These are phyloP conservation scores for Clinocottus analis DNA, from an alignment of 2,113 vertebrate genomes.

Conservation along the genomic window DNA sequence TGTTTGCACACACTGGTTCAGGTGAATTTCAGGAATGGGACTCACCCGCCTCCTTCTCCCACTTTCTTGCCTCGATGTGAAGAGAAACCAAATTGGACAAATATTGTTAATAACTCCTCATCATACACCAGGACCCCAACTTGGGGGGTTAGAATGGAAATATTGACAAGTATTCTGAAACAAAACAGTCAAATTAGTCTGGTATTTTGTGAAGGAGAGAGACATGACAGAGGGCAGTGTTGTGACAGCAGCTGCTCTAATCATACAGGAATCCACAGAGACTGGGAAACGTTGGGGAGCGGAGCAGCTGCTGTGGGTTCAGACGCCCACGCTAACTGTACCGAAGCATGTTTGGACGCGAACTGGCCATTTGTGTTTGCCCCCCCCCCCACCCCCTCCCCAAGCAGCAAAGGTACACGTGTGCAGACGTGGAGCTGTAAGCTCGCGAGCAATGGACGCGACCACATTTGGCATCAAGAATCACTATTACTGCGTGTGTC, in stretches of 20 bases:
- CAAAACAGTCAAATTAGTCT: constrained; percentile 54
- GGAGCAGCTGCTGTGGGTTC: constrained; percentile 33
- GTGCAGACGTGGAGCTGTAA: neutral
- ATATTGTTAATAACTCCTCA: constrained; percentile 70
- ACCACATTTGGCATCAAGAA: constrained; percentile 2
- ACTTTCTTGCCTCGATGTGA: constrained; percentile 59
- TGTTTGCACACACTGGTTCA: constrained; percentile 76
- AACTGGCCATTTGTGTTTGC: neutral
- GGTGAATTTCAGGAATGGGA: constrained; percentile 80
- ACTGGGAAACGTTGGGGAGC: constrained; percentile 48
- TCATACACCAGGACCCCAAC: constrained; percentile 40
- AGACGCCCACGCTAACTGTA: constrained; percentile 54
- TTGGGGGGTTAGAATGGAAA: constrained; percentile 55
- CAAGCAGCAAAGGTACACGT: neutral
- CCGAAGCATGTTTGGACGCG: neutral
- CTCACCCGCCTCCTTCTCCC: constrained; percentile 59
- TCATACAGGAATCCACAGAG: constrained; percentile 65
- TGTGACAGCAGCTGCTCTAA: constrained; percentile 63
- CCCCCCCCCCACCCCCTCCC: too few relatives aligned
- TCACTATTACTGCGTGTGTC: constrained; percentile 31
- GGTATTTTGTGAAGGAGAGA: constrained; percentile 47
- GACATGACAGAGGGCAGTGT: constrained; percentile 51
- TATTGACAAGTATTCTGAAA: constrained; percentile 70
- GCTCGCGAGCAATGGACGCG: neutral
- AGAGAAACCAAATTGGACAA: constrained; percentile 50